A percentile compares a stretch with the other conserved stretches of the same genome.
Conservation (phyloP, 2,113 vertebrate genomes). For the Psittacula cyanocephala region DNA sequence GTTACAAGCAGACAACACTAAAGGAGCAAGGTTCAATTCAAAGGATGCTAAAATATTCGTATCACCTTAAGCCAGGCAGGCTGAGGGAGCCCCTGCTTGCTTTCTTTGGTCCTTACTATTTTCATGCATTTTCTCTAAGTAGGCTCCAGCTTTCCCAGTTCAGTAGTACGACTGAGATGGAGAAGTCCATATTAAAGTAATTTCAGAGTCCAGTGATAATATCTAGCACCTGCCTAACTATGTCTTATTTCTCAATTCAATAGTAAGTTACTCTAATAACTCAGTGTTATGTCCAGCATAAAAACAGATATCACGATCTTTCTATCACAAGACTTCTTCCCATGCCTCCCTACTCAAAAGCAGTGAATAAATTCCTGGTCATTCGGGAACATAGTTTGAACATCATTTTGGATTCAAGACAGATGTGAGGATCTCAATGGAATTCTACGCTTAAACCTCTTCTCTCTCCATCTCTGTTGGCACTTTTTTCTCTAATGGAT, state of each 20-base stretch:
- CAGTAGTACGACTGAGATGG: not conserved
- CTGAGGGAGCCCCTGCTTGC: not conserved
- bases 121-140: not conserved
- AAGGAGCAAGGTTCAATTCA: not conserved
- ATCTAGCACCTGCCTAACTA: not conserved
- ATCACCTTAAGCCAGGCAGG: not conserved
- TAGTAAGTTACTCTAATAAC: not conserved
- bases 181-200: not conserved
- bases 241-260: not conserved
- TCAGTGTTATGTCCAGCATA: not conserved
- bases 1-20: not conserved
- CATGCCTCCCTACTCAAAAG: not conserved
- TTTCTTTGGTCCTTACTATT: not conserved
- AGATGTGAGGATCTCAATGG: not conserved
- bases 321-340: not conserved
- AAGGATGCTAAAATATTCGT: not conserved
- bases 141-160: not conserved
- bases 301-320: not conserved
- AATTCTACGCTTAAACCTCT: not conserved
- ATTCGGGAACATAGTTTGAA: not conserved
- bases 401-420: not conserved
- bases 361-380: not conserved
- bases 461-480: not conserved
- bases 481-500: rapidly evolving
- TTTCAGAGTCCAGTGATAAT: not conserved